Conservation (phyloP, 2,888 invertebrate genomes). For the Apotomis capreana region DNA sequence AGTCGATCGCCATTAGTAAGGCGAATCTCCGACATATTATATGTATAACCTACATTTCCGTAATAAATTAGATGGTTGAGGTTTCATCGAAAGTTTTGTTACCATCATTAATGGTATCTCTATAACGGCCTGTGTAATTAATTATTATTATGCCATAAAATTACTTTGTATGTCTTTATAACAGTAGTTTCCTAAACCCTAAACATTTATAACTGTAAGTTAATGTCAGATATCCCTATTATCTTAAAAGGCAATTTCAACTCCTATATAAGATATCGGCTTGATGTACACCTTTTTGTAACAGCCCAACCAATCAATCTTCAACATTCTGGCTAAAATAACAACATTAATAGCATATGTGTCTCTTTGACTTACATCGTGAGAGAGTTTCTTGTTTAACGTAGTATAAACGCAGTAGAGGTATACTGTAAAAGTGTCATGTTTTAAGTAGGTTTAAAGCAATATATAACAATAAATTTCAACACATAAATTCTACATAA, state of each 20-base stretch:
- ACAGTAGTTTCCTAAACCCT: background rate
- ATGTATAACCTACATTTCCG: background rate
- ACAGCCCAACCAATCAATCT: slow-evolving; percentile 9
- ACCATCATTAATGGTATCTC: background rate
- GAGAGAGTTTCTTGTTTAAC: background rate
- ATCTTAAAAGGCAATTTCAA: background rate
- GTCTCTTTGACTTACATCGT: slow-evolving; percentile 6
- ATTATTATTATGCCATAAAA: background rate
- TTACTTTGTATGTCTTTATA: slow-evolving; percentile 3
- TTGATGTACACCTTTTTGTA: background rate
- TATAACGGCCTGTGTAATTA: background rate
- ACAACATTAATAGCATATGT: slow-evolving; percentile 30
- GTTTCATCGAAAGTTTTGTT: background rate
- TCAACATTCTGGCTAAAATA: slow-evolving; percentile 6
- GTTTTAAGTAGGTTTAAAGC: no score
- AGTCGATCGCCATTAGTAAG: no score
- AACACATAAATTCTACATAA: no score
- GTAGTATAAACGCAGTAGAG: background rate
- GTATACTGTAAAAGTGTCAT: background rate
- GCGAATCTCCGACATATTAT: no score
- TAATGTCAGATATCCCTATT: background rate
- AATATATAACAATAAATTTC: no score
- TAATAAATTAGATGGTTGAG: background rate
- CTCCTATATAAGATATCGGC: background rate
- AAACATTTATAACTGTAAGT: slow-evolving; percentile 1